These are phyloP conservation scores for Mesorhabditis sp. DNA, from an alignment of 2,888 invertebrate genomes.

Conservation along the genomic window DNA sequence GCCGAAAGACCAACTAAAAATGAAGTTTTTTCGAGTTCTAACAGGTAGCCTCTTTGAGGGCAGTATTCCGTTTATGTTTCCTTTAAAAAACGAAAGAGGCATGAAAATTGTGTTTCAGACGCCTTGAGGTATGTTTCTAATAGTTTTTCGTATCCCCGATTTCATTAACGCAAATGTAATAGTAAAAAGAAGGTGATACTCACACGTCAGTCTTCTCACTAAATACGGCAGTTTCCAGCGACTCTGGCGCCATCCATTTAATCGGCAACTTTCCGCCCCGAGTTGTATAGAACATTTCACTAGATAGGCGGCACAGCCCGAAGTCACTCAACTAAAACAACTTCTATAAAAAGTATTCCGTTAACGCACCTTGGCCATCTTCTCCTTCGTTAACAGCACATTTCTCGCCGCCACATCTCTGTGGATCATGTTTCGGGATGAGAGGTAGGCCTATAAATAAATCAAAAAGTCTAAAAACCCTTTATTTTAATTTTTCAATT, in stretches of 20 bases:
- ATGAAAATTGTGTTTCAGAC: too few relatives aligned
- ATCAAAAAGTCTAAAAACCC: background rate
- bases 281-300: background rate
- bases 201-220: background rate
- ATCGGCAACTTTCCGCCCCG: background rate
- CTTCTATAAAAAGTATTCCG: background rate
- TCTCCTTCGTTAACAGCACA: background rate
- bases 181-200: too few relatives aligned
- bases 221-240: background rate
- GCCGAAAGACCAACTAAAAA: background rate
- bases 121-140: too few relatives aligned
- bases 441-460: background rate
- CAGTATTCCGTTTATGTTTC: too few relatives aligned
- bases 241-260: background rate
- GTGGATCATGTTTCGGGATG: background rate
- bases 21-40: too few relatives aligned
- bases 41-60: too few relatives aligned
- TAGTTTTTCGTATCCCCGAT: too few relatives aligned
- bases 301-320: background rate
- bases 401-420: background rate
- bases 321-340: background rate
- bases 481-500: background rate
- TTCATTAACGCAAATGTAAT: too few relatives aligned
- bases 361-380: background rate
- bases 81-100: too few relatives aligned